Percentiles rank a stretch among this genome's conserved stretches.
Evolutionary conservation across 2,113 vertebrate species (phyloP).

Genomic region (Salvelinus alpinus): DNA sequence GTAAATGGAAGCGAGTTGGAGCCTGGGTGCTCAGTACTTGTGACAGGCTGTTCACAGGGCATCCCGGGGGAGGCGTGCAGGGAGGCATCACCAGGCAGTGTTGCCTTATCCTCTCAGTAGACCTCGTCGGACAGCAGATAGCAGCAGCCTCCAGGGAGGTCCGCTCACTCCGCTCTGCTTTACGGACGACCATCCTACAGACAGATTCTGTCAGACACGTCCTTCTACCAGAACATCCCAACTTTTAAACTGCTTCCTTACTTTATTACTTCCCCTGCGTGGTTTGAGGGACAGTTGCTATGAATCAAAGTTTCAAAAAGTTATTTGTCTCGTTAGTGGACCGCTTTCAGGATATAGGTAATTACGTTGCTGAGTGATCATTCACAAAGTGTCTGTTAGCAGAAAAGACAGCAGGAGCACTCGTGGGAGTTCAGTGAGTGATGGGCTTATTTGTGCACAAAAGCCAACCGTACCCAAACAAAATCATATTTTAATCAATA

Average conservation of each 20-base stretch:
- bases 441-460: no score
- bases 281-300: neutral
- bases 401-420: no score
- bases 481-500: no score
- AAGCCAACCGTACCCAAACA: no score
- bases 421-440: no score
- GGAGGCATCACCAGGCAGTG: conserved; percentile 30
- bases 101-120: conserved; percentile 55
- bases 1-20: conserved; percentile 27
- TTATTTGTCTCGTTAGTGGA: neutral
- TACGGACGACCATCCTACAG: conserved; percentile 18
- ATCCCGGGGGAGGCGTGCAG: conserved; percentile 38
- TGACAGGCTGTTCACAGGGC: conserved; percentile 47
- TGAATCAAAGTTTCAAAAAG: neutral
- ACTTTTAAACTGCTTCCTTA: conserved; percentile 45
- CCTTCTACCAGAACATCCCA: conserved; percentile 45
- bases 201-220: conserved; percentile 62
- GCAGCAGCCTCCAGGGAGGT: conserved; percentile 56
- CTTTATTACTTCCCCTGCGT: conserved; percentile 11
- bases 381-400: neutral
- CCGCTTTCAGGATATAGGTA: neutral
- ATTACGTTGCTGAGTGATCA: neutral
- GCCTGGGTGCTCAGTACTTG: conserved; percentile 47
- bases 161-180: conserved; percentile 51
- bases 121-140: conserved; percentile 42